phyloP scores from a whole-genome alignment of 1,140 invertebrate species.

The Polypedilum vanderplanki region DNA sequence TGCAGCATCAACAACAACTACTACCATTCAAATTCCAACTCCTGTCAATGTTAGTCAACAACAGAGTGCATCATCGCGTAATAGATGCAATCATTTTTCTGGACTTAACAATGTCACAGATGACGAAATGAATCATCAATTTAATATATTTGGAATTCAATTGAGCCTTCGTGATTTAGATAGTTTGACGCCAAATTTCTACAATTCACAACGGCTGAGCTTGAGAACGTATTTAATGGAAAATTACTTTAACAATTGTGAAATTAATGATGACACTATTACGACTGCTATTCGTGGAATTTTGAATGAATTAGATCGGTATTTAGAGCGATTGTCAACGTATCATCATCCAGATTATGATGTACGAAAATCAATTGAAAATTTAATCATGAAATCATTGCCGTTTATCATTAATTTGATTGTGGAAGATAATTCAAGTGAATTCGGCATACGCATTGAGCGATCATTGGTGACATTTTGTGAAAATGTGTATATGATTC shows the following conservation, averaged over 20 bases:
- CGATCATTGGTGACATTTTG: slow-evolving; percentile 38
- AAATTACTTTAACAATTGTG: slow-evolving; percentile 36
- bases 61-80: slow-evolving; percentile 5
- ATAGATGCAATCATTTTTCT: background rate
- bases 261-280: slow-evolving; percentile 35
- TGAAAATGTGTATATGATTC: slow-evolving; percentile 37
- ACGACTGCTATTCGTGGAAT: slow-evolving; percentile 30
- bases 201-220: slow-evolving; percentile 20
- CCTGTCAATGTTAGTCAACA: background rate
- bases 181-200: slow-evolving; percentile 28
- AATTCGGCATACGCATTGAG: slow-evolving; percentile 44
- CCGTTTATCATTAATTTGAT: slow-evolving; percentile 41
- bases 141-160: slow-evolving; percentile 29
- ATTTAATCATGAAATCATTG: slow-evolving; percentile 37
- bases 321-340: slow-evolving; percentile 36
- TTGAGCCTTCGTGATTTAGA: slow-evolving; percentile 29
- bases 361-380: slow-evolving; percentile 39
- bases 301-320: slow-evolving; percentile 36
- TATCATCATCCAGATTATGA: slow-evolving; percentile 41
- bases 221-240: slow-evolving; percentile 34
- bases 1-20: background rate
- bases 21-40: background rate
- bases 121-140: slow-evolving; percentile 16
- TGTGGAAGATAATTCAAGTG: slow-evolving; percentile 39
- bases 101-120: background rate